Conservation (phyloP, 2,113 vertebrate species). For the Azemiops feae region DNA sequence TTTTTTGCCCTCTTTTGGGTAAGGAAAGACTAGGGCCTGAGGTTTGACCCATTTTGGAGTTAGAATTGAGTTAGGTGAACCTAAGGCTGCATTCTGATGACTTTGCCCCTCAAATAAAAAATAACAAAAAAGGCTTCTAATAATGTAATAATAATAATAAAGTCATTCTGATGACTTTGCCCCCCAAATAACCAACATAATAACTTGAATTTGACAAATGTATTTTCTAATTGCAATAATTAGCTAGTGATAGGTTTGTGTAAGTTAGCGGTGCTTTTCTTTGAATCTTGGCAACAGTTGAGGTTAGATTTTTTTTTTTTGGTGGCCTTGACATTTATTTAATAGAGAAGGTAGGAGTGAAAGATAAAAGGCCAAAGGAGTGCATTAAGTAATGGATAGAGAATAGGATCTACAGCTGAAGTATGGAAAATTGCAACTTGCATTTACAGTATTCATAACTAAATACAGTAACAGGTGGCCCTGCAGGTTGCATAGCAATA, state of each 20-base stretch:
- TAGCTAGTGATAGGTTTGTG: slow-evolving; percentile 55
- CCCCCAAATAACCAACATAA: no score
- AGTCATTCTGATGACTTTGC: no score
- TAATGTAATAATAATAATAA: no score
- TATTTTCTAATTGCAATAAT: slow-evolving; percentile 35
- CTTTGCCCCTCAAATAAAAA: no score
- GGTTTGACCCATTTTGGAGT: no score
- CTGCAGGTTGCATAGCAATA: neutral
- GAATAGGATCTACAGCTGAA: neutral
- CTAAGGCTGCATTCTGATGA: no score
- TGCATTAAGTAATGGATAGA: slow-evolving; percentile 42
- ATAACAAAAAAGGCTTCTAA: no score
- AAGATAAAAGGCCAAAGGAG: slow-evolving; percentile 41
- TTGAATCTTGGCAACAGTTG: slow-evolving; percentile 63
- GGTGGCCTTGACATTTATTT: slow-evolving; percentile 63
- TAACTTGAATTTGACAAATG: neutral
- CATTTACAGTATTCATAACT: slow-evolving; percentile 8
- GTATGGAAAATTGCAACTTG: slow-evolving; percentile 20
- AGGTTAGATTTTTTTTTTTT: slow-evolving; percentile 57
- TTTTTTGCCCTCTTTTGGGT: no score
- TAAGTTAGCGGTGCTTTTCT: slow-evolving; percentile 32
- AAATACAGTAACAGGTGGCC: slow-evolving; percentile 44
- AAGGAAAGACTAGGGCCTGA: no score
- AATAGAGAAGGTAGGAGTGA: slow-evolving; percentile 57
- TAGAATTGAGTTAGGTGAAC: no score